Evolutionary conservation across 2,113 vertebrate genomes (phyloP), one percentile per base, ranked within the genome.

Genomic region (Zosterops lateralis): DNA sequence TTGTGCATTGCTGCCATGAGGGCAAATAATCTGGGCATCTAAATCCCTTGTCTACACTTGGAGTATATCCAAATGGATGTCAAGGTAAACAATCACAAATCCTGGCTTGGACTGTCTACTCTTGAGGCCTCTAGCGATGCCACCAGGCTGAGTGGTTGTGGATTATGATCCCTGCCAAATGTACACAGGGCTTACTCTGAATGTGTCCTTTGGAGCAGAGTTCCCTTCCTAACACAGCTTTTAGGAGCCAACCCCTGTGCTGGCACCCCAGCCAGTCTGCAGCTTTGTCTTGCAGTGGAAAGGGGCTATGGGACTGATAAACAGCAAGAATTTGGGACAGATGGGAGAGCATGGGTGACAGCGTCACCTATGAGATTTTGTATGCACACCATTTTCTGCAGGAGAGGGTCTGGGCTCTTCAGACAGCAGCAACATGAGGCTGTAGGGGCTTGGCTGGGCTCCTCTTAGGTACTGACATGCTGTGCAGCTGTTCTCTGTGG

Each of bases 41-140:
- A 94, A 96, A 94, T 97, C 95, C 76, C 87, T 94, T 93, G 90
- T 95, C 85, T 96, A 92, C 54, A 84, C 66, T 89, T 96, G 95
- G 93, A 95, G 61, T 42, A 15, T 74, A 84, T 91, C 95, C 94
- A 97, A 95, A 96, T 88, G 85, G 79, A 97, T 88, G 88, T 92
- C 92, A 93, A 80, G 75, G 92, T 93, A 95, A 96, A 94, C 87
- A 93, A 67, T 78, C 76, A 74, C 71, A 95, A 87, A 93, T 94
- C 64, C 89, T 81, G 75, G 64, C 91, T 92, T 88, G 82, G 67
- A 83, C 51, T 83, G 51, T 78, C 82, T 93, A n/a, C 38, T 66
- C 38, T 57, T 72, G 68, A 84, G 78, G 67, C 48, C 56, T 92
- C 32, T 34, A 90, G 76, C 0, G 0, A 71, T 78, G 53, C 73